Evolutionary conservation across 2,113 vertebrate genomes (phyloP).

Genomic region (Colaptes auratus): DNA sequence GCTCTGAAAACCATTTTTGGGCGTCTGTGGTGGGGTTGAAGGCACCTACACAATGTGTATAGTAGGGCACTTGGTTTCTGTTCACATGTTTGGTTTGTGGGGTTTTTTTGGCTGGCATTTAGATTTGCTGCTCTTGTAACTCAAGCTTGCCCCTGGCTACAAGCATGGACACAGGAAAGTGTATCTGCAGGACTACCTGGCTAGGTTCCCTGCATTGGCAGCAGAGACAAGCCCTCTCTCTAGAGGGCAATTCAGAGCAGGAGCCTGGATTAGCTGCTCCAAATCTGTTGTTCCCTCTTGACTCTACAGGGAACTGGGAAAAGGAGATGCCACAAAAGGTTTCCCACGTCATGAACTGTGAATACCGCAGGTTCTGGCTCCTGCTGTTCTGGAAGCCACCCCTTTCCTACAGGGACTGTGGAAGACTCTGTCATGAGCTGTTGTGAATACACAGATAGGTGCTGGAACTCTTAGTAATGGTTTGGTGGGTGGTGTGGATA

Average conservation of each 20-base stretch:
- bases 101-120: not conserved
- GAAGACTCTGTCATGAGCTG: not conserved
- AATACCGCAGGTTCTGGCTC: not conserved
- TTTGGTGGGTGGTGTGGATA: accelerated
- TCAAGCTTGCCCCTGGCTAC: not conserved
- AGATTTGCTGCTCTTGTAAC: not conserved
- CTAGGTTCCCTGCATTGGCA: not conserved
- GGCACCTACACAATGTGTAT: not conserved
- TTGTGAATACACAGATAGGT: not conserved
- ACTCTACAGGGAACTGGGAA: not conserved
- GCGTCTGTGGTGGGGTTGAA: not conserved
- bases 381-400: not conserved
- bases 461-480: not conserved
- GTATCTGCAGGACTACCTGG: not conserved
- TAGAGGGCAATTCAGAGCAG: not conserved
- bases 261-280: not conserved
- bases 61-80: accelerated
- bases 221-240: not conserved
- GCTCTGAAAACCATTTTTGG: not conserved
- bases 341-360: not conserved
- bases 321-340: not conserved
- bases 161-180: not conserved
- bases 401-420: not conserved
- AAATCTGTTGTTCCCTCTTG: not conserved
- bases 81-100: not conserved